Conservation (phyloP, 2,888 invertebrate genomes). For the Drosophila flavopinicola region DNA sequence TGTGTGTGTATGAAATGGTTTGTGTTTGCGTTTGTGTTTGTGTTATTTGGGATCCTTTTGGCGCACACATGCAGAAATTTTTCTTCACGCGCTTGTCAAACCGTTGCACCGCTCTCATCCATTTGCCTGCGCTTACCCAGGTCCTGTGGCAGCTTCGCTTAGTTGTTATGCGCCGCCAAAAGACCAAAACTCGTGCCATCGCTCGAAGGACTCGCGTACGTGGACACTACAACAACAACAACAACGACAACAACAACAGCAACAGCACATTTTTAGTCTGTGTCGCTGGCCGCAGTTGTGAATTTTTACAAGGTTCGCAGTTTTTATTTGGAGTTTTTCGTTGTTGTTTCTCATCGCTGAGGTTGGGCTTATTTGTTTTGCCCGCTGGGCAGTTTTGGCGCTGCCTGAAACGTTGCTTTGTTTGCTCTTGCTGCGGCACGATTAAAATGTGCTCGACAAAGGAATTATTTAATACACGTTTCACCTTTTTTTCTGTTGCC, state of each 20-base stretch:
- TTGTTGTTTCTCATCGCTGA: conserved; percentile 20
- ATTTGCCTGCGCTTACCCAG: conserved; percentile 57
- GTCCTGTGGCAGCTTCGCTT: conserved; percentile 47
- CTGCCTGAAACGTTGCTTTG: conserved; percentile 54
- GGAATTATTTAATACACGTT: conserved; percentile 79
- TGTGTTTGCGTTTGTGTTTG: conserved; percentile 20
- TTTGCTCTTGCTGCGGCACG: conserved; percentile 73
- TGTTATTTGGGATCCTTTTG: conserved; percentile 37
- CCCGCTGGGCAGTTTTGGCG: conserved; percentile 47
- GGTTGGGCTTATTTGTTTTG: conserved; percentile 56
- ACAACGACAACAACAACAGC: neutral
- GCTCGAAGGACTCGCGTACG: conserved; percentile 59
- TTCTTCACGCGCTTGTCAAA: conserved; percentile 78
- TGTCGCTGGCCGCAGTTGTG: conserved; percentile 48
- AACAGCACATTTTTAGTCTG: conserved; percentile 20
- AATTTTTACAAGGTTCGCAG: conserved; percentile 75
- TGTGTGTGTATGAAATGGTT: conserved; percentile 35
- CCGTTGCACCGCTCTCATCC: conserved; percentile 73
- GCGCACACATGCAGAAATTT: conserved; percentile 73
- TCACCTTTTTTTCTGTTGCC: conserved; percentile 60
- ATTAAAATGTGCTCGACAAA: conserved; percentile 79
- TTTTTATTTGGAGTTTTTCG: conserved; percentile 32
- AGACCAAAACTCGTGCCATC: conserved; percentile 61
- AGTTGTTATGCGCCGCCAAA: conserved; percentile 72
- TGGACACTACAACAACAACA: conserved; percentile 58